These are phyloP conservation scores for Pangasianodon gigas DNA, from an alignment of 2,113 vertebrate species.

Conservation along the genomic window DNA sequence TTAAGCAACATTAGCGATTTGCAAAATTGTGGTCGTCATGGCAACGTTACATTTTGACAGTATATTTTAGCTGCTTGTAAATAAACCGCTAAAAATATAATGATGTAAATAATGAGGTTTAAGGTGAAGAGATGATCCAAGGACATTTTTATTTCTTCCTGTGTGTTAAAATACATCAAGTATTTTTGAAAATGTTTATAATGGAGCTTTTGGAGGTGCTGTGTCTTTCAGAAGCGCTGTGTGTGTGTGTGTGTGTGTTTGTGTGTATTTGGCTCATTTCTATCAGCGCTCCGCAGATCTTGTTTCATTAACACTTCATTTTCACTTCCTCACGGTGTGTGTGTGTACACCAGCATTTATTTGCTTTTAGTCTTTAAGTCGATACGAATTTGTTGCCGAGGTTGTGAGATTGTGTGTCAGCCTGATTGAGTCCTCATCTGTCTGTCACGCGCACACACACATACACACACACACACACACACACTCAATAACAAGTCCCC, in stretches of 20 bases:
- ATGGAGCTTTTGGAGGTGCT: background rate
- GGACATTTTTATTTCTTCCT: too few relatives aligned
- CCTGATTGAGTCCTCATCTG: constrained; percentile 7
- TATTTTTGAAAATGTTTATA: background rate
- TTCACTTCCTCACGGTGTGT: background rate
- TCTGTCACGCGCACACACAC: background rate
- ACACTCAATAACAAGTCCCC: background rate
- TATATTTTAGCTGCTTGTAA: background rate
- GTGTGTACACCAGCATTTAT: background rate
- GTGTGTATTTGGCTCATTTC: background rate
- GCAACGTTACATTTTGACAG: background rate
- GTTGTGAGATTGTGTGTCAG: background rate
- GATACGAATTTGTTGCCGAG: constrained; percentile 21
- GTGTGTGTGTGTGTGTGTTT: constrained; percentile 7
- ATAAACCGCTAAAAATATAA: background rate
- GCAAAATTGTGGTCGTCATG: background rate
- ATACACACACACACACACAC: background rate
- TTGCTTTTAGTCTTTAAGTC: constrained; percentile 31
- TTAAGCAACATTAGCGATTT: background rate
- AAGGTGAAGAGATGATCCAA: background rate
- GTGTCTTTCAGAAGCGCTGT: background rate
- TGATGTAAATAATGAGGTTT: background rate
- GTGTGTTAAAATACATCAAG: background rate
- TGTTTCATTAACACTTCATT: constrained; percentile 41
- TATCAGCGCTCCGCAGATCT: background rate